These are phyloP conservation scores for Cantharis rustica DNA, from an alignment of 2,888 invertebrate genomes.

Conservation along the genomic window DNA sequence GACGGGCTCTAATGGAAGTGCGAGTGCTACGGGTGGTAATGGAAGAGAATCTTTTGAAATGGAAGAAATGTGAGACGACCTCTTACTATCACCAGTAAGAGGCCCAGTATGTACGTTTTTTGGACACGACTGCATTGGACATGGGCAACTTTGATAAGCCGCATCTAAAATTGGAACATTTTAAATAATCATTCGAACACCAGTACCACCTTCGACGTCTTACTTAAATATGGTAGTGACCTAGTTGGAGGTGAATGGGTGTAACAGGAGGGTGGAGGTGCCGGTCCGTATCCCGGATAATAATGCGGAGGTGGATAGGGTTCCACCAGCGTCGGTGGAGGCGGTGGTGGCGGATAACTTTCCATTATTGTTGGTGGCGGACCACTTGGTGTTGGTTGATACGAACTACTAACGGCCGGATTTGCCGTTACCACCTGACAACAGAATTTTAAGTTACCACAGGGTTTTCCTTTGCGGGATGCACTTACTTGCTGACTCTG, in stretches of 20 bases:
- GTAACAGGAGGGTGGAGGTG: slow-evolving; percentile 62
- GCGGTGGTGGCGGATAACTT: slow-evolving; percentile 53
- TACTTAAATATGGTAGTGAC: slow-evolving; percentile 67
- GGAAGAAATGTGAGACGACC: slow-evolving; percentile 52
- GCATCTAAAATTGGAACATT: slow-evolving; percentile 51
- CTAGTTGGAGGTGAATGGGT: slow-evolving; percentile 66
- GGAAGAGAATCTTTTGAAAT: slow-evolving; percentile 54
- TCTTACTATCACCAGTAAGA: slow-evolving; percentile 95
- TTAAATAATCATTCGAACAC: neutral
- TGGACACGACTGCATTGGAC: slow-evolving; percentile 94
- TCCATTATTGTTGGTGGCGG: slow-evolving; percentile 49
- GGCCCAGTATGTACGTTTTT: slow-evolving; percentile 98
- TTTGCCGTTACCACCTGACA: slow-evolving; percentile 52
- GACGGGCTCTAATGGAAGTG: slow-evolving; percentile 58
- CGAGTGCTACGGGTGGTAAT: slow-evolving; percentile 58
- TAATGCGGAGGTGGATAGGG: slow-evolving; percentile 57
- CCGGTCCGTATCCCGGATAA: slow-evolving; percentile 56
- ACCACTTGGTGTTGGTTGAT: slow-evolving; percentile 52
- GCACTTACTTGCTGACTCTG: slow-evolving; percentile 47
- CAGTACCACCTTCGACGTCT: slow-evolving; percentile 46
- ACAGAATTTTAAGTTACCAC: neutral
- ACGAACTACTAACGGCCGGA: slow-evolving; percentile 54
- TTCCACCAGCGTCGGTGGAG: slow-evolving; percentile 57
- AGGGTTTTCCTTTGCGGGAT: neutral
- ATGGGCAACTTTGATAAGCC: slow-evolving; percentile 77